A percentile compares a stretch with the other conserved stretches of the same genome.
phyloP scores from a whole-genome alignment of 2,888 invertebrate species.

The Arrhopalites spinosus region DNA sequence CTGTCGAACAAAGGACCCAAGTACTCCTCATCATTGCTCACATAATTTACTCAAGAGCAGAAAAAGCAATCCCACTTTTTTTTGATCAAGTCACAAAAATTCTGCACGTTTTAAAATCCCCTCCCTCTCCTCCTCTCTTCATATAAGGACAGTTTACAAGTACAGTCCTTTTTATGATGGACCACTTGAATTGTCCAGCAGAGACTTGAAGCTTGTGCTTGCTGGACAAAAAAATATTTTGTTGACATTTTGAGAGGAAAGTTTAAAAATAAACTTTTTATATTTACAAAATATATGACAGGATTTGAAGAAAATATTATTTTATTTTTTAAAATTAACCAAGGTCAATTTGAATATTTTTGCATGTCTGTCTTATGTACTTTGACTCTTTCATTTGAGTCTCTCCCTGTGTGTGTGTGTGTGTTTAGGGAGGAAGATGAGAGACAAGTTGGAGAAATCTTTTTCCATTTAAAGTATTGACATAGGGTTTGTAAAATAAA shows the following conservation, averaged over 20 bases:
- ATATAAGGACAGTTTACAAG: neutral
- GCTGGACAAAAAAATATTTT: too few species aligned
- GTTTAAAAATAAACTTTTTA: neutral
- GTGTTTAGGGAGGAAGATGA: too few species aligned
- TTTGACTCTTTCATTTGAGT: too few species aligned
- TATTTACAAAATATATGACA: neutral
- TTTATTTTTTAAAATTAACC: neutral
- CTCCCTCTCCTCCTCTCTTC: neutral
- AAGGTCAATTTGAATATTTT: neutral
- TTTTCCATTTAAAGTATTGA: too few species aligned
- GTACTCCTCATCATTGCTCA: slow-evolving; percentile 16
- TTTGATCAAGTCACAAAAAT: slow-evolving; percentile 28
- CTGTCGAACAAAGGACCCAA: neutral
- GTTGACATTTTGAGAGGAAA: too few species aligned
- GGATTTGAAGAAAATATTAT: neutral
- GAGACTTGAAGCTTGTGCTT: too few species aligned
- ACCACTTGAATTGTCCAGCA: neutral
- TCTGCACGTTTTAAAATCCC: neutral
- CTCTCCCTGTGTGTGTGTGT: too few species aligned
- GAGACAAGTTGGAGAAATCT: too few species aligned
- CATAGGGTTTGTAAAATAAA: neutral
- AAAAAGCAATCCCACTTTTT: neutral
- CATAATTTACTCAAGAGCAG: slow-evolving; percentile 29
- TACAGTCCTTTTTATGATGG: neutral
- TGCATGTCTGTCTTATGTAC: too few species aligned